These are phyloP conservation scores for Scaptomyza flava DNA, from an alignment of 2,888 invertebrate genomes.

Conservation along the genomic window DNA sequence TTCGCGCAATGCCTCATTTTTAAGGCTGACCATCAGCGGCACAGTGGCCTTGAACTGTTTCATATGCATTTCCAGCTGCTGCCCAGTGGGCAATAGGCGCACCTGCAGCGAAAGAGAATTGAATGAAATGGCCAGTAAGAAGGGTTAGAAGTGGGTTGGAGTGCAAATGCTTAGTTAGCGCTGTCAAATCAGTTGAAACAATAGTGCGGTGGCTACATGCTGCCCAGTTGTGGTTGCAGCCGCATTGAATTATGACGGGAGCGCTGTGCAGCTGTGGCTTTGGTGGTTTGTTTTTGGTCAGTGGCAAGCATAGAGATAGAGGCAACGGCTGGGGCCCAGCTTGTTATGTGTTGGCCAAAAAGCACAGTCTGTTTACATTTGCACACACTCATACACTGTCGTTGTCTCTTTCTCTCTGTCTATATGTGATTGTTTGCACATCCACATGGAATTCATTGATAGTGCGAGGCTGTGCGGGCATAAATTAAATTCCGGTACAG, in stretches of 20 bases:
- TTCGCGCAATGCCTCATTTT: constrained; percentile 95
- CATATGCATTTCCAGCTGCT: constrained; percentile 92
- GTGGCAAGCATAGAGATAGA: constrained; percentile 3
- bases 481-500: constrained; percentile 64
- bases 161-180: constrained; percentile 63
- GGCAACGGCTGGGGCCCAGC: neutral
- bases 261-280: constrained; percentile 52
- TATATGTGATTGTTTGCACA: constrained; percentile 59
- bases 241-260: constrained; percentile 71
- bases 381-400: constrained; percentile 11
- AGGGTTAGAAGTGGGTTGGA: neutral
- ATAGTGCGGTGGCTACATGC: constrained; percentile 63
- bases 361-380: constrained; percentile 71
- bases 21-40: constrained; percentile 95
- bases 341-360: constrained; percentile 54
- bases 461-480: constrained; percentile 45
- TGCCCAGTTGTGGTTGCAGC: constrained; percentile 49
- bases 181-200: constrained; percentile 77
- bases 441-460: constrained; percentile 56
- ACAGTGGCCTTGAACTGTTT: constrained; percentile 94
- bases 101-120: constrained; percentile 71
- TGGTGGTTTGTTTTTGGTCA: constrained; percentile 53
- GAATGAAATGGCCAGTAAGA: neutral
- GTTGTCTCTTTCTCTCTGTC: constrained; percentile 9
- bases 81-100: constrained; percentile 87